phyloP scores from a whole-genome alignment of 2,113 vertebrate species.

The Centropus bengalensis region DNA sequence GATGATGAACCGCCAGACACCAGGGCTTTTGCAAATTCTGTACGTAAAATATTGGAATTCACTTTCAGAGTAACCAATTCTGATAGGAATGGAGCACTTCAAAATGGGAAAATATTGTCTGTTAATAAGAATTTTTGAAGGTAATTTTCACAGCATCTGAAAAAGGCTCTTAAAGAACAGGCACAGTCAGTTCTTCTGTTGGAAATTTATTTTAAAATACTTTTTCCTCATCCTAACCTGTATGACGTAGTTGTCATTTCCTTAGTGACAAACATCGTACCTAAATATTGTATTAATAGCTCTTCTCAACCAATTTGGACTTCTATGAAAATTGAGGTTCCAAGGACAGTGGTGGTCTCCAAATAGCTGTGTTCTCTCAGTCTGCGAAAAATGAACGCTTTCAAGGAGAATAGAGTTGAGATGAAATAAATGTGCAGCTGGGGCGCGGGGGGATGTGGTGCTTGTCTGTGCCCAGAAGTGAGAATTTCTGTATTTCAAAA shows the following conservation, averaged over 20 bases:
- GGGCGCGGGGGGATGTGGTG: rapidly evolving
- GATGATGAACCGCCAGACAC: background rate
- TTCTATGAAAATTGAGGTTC: background rate
- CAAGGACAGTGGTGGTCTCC: background rate
- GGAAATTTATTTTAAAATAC: background rate
- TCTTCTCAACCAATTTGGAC: background rate
- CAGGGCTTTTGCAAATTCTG: background rate
- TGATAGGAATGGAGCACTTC: background rate
- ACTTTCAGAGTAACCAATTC: background rate
- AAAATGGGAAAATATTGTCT: background rate
- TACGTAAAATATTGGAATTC: background rate
- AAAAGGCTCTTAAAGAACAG: background rate
- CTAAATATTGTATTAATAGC: background rate
- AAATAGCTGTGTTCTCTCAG: background rate
- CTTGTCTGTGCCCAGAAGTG: background rate
- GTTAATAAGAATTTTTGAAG: background rate
- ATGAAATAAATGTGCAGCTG: background rate
- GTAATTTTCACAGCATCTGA: background rate
- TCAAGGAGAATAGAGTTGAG: background rate
- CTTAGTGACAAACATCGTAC: background rate
- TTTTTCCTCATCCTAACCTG: background rate
- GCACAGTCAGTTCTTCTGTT: background rate
- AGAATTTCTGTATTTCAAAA: background rate
- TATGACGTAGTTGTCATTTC: background rate
- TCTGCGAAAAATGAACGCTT: background rate